Conservation (phyloP, 2,797 vertebrate genomes). For the Catamblyrhynchus diadema region DNA sequence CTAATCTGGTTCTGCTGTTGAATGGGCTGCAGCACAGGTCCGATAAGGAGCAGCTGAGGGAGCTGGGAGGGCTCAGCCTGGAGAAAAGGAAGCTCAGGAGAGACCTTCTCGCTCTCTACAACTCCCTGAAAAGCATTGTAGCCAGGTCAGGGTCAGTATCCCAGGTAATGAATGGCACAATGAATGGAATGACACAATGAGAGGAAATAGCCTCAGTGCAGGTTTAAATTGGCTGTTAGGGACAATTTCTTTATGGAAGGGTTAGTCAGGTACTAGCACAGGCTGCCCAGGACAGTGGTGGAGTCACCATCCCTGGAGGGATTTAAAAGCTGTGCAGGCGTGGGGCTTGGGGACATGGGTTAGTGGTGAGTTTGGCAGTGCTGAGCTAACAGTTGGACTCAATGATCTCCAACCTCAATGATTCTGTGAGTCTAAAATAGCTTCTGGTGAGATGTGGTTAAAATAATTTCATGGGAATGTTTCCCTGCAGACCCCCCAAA, state of each 20-base stretch:
- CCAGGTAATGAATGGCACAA: not conserved
- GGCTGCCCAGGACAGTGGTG: not conserved
- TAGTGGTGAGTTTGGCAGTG: not conserved
- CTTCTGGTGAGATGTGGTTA: not conserved
- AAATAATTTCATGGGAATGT: not conserved
- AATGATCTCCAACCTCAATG: not conserved
- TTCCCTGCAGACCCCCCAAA: not conserved
- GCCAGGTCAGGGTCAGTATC: not conserved
- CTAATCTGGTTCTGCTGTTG: not conserved
- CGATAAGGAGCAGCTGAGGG: fast-evolving
- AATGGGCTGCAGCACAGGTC: not conserved
- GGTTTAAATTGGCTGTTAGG: not conserved
- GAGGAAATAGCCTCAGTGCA: not conserved
- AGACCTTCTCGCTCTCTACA: fast-evolving
- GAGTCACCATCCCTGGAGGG: not conserved
- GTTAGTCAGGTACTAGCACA: not conserved
- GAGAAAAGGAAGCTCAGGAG: not conserved
- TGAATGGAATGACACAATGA: not conserved
- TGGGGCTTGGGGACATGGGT: not conserved
- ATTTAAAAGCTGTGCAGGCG: not conserved
- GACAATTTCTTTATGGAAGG: not conserved
- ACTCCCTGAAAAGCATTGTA: not conserved
- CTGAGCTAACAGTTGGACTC: not conserved
- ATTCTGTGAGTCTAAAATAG: not conserved
- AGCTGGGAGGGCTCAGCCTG: not conserved